phyloP scores from a whole-genome alignment of 1,140 invertebrate species.

The Lepidotrigona ventralis region DNA sequence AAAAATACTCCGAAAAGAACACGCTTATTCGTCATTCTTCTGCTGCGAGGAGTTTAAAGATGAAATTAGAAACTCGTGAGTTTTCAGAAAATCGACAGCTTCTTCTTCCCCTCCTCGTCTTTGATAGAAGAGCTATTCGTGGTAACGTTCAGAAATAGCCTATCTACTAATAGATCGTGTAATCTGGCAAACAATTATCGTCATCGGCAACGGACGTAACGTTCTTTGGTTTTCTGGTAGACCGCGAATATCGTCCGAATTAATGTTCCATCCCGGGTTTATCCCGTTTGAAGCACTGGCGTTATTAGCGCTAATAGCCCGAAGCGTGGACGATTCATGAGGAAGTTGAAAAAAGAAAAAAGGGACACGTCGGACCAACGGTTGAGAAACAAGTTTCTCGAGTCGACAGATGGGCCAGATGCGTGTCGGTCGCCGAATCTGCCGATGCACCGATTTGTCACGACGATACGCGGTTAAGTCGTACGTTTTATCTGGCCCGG shows the following conservation, averaged over 20 bases:
- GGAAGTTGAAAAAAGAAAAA: not conserved
- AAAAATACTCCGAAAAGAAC: not conserved
- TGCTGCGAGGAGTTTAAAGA: not conserved
- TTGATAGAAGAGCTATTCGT: not conserved
- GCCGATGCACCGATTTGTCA: conserved; percentile 24
- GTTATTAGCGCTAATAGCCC: conserved; percentile 14
- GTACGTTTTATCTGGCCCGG: not conserved
- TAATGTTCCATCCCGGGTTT: not conserved
- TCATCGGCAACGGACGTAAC: not conserved
- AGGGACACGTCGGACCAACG: not conserved
- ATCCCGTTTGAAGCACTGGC: not conserved
- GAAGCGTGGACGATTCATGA: conserved; percentile 28
- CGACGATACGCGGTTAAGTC: not conserved
- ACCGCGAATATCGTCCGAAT: not conserved
- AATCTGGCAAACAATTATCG: conserved; percentile 28
- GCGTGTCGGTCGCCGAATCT: not conserved
- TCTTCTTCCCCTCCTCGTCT: not conserved
- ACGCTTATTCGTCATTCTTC: not conserved
- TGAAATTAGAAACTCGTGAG: not conserved
- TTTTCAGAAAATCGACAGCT: not conserved
- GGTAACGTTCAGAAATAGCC: not conserved
- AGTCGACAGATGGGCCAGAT: conserved; percentile 18
- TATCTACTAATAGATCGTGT: conserved; percentile 7
- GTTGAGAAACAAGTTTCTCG: conserved; percentile 44
- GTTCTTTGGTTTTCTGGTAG: not conserved